These are phyloP conservation scores for Cryptocephalus moraei DNA, from an alignment of 2,888 invertebrate genomes.

Conservation along the genomic window DNA sequence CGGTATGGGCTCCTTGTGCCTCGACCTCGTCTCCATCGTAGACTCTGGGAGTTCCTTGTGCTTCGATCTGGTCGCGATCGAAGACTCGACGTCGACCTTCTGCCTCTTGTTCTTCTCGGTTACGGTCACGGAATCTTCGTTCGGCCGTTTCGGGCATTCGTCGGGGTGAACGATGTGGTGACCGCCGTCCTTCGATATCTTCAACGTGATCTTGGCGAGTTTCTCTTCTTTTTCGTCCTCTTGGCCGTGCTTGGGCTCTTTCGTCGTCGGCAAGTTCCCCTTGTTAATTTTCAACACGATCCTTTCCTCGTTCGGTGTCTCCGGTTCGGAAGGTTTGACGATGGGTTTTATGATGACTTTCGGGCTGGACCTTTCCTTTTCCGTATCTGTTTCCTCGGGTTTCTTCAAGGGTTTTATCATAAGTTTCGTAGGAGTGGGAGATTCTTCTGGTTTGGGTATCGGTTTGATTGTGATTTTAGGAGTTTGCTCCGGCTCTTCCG, in stretches of 20 bases:
- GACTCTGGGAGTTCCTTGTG: constrained; percentile 5
- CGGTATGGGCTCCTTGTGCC: constrained; percentile 4
- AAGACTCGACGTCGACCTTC: constrained; percentile 11
- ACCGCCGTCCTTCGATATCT: constrained; percentile 40
- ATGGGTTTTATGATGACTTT: constrained; percentile 52
- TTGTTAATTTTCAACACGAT: constrained; percentile 58
- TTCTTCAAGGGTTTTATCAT: constrained; percentile 44
- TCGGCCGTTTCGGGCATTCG: constrained; percentile 12
- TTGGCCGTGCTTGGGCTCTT: constrained; percentile 21
- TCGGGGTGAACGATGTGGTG: constrained; percentile 32
- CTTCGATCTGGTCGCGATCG: constrained; percentile 10
- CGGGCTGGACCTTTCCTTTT: constrained; percentile 19
- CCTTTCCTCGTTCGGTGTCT: constrained; percentile 30
- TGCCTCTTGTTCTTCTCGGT: constrained; percentile 16
- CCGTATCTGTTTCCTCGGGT: constrained; percentile 33
- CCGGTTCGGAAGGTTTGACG: constrained; percentile 39
- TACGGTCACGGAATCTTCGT: constrained; percentile 13
- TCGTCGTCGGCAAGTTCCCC: constrained; percentile 24
- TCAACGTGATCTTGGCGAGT: constrained; percentile 44
- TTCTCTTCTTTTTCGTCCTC: constrained; percentile 34
- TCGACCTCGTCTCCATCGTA: constrained; percentile 2
- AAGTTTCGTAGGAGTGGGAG: constrained; percentile 26
- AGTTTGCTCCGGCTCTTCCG: constrained; percentile 20
- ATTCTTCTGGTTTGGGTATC: constrained; percentile 40
- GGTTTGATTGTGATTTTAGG: constrained; percentile 49